Evolutionary conservation across 2,888 invertebrate genomes (phyloP).

Genomic region (Pemphredon lugubris): DNA sequence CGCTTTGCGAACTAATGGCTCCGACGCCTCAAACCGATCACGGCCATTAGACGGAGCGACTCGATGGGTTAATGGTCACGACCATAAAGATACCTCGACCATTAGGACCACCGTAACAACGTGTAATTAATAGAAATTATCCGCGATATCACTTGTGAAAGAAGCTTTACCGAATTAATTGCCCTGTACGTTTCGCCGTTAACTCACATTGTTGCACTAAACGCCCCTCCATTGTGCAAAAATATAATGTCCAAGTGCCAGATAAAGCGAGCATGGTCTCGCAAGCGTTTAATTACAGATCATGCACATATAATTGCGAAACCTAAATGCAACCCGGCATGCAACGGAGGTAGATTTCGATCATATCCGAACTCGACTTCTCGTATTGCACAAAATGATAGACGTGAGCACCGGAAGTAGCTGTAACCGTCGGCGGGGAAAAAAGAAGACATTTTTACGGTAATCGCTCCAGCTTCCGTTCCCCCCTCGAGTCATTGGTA

Average conservation of each 20-base stretch:
- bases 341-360: constrained; percentile 13
- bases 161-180: not conserved
- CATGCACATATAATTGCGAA: constrained; percentile 32
- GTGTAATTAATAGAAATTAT: constrained; percentile 54
- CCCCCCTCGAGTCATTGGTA: not conserved
- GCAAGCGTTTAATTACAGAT: constrained; percentile 39
- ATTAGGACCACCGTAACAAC: constrained; percentile 33
- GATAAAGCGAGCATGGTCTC: not conserved
- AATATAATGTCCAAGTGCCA: not conserved
- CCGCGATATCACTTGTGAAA: not conserved
- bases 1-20: constrained; percentile 48
- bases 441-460: constrained; percentile 23
- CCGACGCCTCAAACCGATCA: constrained; percentile 45
- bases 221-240: not conserved
- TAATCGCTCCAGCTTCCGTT: constrained; percentile 22
- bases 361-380: constrained; percentile 20
- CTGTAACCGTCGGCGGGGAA: constrained; percentile 28
- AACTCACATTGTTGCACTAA: not conserved
- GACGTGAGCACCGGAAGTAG: constrained; percentile 64
- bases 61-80: constrained; percentile 42
- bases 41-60: constrained; percentile 38
- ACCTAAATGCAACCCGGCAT: constrained; percentile 13
- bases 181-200: not conserved
- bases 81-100: constrained; percentile 36
- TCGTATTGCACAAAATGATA: constrained; percentile 53